These are phyloP conservation scores for Hydriomena furcata DNA, from an alignment of 2,888 invertebrate genomes.

Conservation along the genomic window DNA sequence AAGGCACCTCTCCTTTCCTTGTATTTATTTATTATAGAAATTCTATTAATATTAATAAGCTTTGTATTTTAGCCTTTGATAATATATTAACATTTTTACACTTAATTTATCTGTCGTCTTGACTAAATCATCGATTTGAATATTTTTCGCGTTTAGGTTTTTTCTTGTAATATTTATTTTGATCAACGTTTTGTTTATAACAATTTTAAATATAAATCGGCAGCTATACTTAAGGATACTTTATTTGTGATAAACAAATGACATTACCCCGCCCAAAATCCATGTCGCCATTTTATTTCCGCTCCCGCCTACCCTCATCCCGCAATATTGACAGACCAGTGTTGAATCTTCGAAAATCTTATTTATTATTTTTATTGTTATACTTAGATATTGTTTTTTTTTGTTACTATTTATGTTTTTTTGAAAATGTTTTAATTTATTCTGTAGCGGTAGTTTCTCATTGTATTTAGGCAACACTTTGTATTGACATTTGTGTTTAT, in stretches of 20 bases:
- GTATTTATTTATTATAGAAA: constrained; percentile 74
- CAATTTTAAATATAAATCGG: constrained; percentile 72
- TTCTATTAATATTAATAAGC: constrained; percentile 65
- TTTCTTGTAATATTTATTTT: constrained; percentile 67
- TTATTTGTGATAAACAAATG: constrained; percentile 80
- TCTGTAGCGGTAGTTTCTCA: constrained; percentile 66
- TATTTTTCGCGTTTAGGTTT: constrained; percentile 51
- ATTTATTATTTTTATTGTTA: constrained; percentile 78
- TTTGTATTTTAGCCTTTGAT: constrained; percentile 75
- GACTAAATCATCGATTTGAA: constrained; percentile 43
- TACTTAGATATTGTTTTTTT: constrained; percentile 71
- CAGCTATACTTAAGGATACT: constrained; percentile 77
- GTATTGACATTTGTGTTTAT: constrained; percentile 66
- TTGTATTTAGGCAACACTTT: constrained; percentile 65
- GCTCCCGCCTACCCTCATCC: constrained; percentile 44
- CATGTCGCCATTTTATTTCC: constrained; percentile 32
- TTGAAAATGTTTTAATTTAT: constrained; percentile 77
- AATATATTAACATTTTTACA: constrained; percentile 56
- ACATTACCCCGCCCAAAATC: constrained; percentile 53
- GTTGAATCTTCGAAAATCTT: constrained; percentile 76
- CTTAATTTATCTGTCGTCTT: constrained; percentile 32
- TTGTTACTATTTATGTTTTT: constrained; percentile 78
- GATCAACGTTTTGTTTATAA: constrained; percentile 65
- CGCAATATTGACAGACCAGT: constrained; percentile 84
- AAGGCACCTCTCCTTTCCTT: constrained; percentile 65